Conservation (phyloP, 2,113 vertebrate species). For the Elachura formosa region DNA sequence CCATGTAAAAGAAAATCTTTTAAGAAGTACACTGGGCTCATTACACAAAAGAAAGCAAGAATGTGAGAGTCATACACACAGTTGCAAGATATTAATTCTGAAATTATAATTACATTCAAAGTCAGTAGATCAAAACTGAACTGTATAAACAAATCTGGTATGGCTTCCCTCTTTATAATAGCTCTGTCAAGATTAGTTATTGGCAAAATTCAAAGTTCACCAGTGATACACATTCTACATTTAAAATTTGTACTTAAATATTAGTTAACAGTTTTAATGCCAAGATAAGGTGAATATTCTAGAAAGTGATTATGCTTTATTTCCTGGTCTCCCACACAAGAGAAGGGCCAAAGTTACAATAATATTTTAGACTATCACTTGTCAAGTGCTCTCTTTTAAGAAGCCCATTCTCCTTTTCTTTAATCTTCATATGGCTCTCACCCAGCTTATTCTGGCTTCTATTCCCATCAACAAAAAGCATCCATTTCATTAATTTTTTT, state of each 20-base stretch:
- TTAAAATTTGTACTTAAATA: not conserved
- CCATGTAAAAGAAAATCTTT: not conserved
- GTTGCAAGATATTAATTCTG: constrained; percentile 41
- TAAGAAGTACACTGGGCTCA: not conserved
- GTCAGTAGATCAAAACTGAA: constrained; percentile 39
- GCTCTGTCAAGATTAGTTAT: not conserved
- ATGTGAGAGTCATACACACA: not conserved
- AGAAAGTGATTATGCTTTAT: not conserved
- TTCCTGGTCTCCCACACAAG: not conserved
- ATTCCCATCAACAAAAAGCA: not conserved
- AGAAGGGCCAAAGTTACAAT: not conserved
- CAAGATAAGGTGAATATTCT: not conserved
- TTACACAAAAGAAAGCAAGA: not conserved
- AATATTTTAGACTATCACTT: not conserved
- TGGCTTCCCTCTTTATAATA: constrained; percentile 5
- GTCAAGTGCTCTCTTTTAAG: not conserved
- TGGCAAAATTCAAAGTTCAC: constrained; percentile 24
- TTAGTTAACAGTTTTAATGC: not conserved
- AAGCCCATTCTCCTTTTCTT: not conserved
- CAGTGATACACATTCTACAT: not conserved
- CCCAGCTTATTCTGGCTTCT: not conserved
- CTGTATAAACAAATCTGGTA: constrained; percentile 35
- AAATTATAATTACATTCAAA: constrained; percentile 37
- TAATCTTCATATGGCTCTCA: not conserved
- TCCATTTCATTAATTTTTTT: not conserved